Evolutionary conservation across 2,888 invertebrate species (phyloP).

Genomic region (Eubasilissa splendida): DNA sequence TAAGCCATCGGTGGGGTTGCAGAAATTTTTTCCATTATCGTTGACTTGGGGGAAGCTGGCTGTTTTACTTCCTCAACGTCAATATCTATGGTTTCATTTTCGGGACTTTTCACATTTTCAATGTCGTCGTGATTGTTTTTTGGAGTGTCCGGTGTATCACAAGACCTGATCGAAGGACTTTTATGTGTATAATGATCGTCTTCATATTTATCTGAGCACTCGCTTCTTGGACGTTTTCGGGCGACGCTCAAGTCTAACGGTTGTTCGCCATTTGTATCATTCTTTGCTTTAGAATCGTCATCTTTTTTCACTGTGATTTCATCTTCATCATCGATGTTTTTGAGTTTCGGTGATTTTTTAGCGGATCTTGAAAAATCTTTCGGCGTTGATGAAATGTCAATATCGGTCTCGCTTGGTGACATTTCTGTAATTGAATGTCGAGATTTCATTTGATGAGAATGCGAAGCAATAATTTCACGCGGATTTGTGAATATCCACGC

Average conservation of each 20-base stretch:
- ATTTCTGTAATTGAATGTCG: constrained; percentile 25
- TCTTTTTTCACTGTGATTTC: background rate
- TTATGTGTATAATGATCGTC: constrained; percentile 69
- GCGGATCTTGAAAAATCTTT: constrained; percentile 67
- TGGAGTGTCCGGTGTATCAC: constrained; percentile 69
- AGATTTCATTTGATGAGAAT: constrained; percentile 5
- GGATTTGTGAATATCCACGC: constrained; percentile 61
- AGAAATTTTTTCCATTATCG: constrained; percentile 61
- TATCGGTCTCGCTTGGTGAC: constrained; percentile 26
- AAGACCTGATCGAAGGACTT: constrained; percentile 66
- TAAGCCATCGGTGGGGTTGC: constrained; percentile 79
- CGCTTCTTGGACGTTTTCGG: constrained; percentile 70
- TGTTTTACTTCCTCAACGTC: constrained; percentile 69
- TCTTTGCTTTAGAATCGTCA: constrained; percentile 54
- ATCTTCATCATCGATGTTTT: constrained; percentile 63
- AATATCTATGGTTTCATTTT: constrained; percentile 72
- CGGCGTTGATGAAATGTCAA: constrained; percentile 61
- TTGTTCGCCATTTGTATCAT: constrained; percentile 74
- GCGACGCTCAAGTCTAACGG: constrained; percentile 84
- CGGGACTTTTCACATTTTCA: constrained; percentile 66
- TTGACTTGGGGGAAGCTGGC: constrained; percentile 65
- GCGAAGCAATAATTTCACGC: constrained; percentile 61
- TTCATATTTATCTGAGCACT: constrained; percentile 65
- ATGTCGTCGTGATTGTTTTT: constrained; percentile 60
- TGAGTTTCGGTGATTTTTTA: constrained; percentile 43